Evolutionary conservation across 1,140 invertebrate species (phyloP).

Genomic region (Mya arenaria): DNA sequence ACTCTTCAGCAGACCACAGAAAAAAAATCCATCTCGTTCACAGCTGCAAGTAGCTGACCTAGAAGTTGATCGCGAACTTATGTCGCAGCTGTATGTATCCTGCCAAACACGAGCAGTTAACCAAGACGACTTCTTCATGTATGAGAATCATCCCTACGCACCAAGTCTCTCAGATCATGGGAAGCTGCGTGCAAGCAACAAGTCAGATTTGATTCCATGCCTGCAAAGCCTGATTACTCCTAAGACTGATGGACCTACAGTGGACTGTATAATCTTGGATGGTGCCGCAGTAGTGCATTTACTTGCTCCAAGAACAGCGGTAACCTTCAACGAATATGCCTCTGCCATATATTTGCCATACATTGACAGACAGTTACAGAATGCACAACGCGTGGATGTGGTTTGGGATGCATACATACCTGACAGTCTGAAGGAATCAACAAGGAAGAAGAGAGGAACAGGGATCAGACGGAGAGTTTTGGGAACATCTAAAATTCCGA

Average conservation of each 20-base stretch:
- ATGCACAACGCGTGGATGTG: slow-evolving; percentile 18
- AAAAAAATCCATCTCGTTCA: not conserved
- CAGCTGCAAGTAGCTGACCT: slow-evolving; percentile 17
- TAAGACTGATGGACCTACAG: not conserved
- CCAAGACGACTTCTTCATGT: slow-evolving; percentile 23
- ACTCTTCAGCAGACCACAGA: not conserved
- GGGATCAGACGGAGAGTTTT: too few relatives aligned
- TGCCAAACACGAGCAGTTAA: slow-evolving; percentile 20
- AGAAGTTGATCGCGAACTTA: slow-evolving; percentile 18
- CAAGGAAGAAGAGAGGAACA: too few relatives aligned
- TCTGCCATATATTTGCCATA: not conserved
- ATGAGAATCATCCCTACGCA: slow-evolving; percentile 6
- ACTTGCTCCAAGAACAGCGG: not conserved
- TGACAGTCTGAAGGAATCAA: too few relatives aligned
- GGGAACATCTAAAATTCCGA: not conserved
- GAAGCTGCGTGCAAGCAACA: not conserved
- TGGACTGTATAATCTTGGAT: not conserved
- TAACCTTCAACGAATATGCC: not conserved
- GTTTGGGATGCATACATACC: too few relatives aligned
- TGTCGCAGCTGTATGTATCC: slow-evolving; percentile 41
- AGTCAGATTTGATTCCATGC: not conserved
- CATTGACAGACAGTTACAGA: not conserved
- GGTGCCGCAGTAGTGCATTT: not conserved
- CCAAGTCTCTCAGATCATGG: not conserved
- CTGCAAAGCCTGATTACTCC: not conserved